These are phyloP conservation scores for Erpetoichthys calabaricus DNA, from an alignment of 2,797 vertebrate species.

Conservation along the genomic window DNA sequence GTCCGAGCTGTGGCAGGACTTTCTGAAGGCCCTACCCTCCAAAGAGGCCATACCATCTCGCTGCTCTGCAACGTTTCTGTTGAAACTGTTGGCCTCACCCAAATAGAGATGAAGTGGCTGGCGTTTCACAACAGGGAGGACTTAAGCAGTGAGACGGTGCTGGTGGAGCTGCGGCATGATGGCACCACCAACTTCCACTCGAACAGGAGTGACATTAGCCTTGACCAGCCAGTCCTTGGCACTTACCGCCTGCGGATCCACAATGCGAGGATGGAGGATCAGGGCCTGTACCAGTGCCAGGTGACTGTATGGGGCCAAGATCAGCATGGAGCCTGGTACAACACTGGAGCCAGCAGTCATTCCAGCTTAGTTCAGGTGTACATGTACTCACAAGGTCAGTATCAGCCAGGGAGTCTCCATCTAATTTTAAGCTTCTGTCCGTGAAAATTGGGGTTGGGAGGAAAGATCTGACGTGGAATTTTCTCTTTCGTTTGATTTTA, in stretches of 20 bases:
- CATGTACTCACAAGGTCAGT: constrained; percentile 63
- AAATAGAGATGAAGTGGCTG: constrained; percentile 61
- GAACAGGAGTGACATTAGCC: constrained; percentile 53
- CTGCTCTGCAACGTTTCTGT: constrained; percentile 65
- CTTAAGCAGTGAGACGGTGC: constrained; percentile 19
- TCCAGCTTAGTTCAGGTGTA: constrained; percentile 58
- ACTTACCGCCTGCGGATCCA: constrained; percentile 69
- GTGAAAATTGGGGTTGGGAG: too few relatives aligned
- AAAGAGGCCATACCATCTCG: constrained; percentile 57
- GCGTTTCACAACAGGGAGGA: constrained; percentile 27
- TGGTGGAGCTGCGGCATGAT: constrained; percentile 52
- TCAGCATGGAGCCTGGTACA: constrained; percentile 66
- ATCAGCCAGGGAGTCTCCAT: too few relatives aligned
- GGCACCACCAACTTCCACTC: constrained; percentile 48
- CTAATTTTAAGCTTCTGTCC: too few relatives aligned
- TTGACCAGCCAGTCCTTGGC: constrained; percentile 45
- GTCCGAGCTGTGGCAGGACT: constrained; percentile 46
- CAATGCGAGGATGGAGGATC: constrained; percentile 45
- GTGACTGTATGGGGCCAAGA: constrained; percentile 67
- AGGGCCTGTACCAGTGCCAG: constrained; percentile 61
- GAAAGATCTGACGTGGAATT: too few relatives aligned
- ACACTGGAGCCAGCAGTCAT: constrained; percentile 45
- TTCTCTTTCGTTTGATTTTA: too few relatives aligned
- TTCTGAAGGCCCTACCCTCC: constrained; percentile 46
- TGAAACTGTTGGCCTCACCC: constrained; percentile 42